These are phyloP conservation scores for Drosophila tristis DNA, from an alignment of 1,140 invertebrate species.

Conservation along the genomic window DNA sequence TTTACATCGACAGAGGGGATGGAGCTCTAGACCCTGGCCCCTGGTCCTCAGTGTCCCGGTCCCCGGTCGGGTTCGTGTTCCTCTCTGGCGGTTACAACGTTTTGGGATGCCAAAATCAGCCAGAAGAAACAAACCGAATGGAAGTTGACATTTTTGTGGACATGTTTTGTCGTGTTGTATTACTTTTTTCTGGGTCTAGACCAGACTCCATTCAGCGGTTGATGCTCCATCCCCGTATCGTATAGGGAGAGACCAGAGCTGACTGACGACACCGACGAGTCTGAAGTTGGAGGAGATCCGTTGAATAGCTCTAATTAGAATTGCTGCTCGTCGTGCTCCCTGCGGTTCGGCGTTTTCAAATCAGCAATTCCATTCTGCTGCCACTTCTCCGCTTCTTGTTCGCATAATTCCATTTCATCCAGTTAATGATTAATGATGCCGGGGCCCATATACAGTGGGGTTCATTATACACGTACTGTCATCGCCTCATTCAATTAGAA, in stretches of 20 bases:
- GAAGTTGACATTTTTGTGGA: constrained; percentile 66
- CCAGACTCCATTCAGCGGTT: not conserved
- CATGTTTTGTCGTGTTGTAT: constrained; percentile 58
- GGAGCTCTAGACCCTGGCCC: too few species aligned
- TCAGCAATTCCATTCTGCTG: constrained; percentile 46
- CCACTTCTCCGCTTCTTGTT: too few species aligned
- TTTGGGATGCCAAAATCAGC: constrained; percentile 45
- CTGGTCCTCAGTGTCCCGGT: not conserved
- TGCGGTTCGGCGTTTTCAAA: constrained; percentile 49
- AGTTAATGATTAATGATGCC: constrained; percentile 69
- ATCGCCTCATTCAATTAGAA: constrained; percentile 58
- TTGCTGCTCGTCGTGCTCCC: constrained; percentile 52
- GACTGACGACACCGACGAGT: constrained; percentile 47
- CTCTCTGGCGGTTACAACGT: constrained; percentile 54
- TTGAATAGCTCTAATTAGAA: constrained; percentile 80
- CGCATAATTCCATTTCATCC: constrained; percentile 35
- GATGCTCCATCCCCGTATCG: constrained; percentile 5
- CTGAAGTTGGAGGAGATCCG: constrained; percentile 17
- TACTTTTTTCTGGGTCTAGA: constrained; percentile 7
- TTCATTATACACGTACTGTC: constrained; percentile 71
- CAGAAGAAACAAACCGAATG: constrained; percentile 31
- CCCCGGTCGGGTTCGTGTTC: constrained; percentile 48
- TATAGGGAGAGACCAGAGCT: not conserved
- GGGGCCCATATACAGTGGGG: constrained; percentile 2
- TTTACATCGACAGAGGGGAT: constrained; percentile 56